These are phyloP conservation scores for Enteromius anoplus DNA, from an alignment of 2,797 vertebrate species.

Conservation along the genomic window DNA sequence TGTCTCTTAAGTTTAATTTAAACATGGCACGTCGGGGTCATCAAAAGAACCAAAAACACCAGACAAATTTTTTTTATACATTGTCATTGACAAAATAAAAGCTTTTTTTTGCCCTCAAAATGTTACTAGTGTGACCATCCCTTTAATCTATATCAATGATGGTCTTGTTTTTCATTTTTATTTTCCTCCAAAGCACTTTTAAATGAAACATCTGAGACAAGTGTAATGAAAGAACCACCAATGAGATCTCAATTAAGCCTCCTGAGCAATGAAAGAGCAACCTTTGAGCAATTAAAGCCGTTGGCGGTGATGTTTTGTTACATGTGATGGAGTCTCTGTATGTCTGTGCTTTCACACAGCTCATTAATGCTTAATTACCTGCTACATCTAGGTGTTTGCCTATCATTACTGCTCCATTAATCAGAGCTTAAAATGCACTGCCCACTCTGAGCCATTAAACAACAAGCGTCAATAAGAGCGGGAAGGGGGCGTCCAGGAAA, in stretches of 20 bases:
- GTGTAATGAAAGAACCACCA: constrained; percentile 4
- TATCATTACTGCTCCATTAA: constrained; percentile 53
- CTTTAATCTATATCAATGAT: not conserved
- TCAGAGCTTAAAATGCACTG: constrained; percentile 49
- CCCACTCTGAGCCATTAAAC: constrained; percentile 44
- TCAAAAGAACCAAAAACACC: not conserved
- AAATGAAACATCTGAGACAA: not conserved
- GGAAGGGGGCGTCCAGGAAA: constrained; percentile 1
- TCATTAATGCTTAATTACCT: constrained; percentile 58
- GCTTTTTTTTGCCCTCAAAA: not conserved
- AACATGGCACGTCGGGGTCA: not conserved
- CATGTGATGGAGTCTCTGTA: constrained; percentile 13
- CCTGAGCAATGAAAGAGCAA: constrained; percentile 18
- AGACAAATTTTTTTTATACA: not conserved
- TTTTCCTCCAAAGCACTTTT: not conserved
- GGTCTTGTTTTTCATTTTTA: not conserved
- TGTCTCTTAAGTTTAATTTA: not conserved
- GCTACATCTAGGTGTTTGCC: constrained; percentile 56
- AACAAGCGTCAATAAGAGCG: constrained; percentile 39
- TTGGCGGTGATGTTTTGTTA: constrained; percentile 13
- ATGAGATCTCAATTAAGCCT: constrained; percentile 2
- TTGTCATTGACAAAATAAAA: not conserved
- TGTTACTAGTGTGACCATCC: not conserved
- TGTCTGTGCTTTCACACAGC: constrained; percentile 22
- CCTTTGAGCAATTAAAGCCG: constrained; percentile 8